Percentiles rank a stretch among this genome's conserved stretches.
phyloP scores from a whole-genome alignment of 2,113 vertebrate species.

The Alosa alosa region DNA sequence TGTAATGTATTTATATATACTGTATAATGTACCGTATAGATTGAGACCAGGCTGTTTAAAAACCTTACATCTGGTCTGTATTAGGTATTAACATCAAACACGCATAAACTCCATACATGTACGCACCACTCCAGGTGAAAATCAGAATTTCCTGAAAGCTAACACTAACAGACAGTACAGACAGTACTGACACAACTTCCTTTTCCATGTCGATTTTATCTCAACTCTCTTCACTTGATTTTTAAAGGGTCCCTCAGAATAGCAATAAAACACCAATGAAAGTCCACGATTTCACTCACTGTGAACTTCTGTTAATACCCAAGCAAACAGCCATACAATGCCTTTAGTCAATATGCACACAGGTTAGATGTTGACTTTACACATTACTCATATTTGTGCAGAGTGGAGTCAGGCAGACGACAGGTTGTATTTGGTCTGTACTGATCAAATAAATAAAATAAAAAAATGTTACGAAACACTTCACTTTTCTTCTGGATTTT shows the following conservation, averaged over 20 bases:
- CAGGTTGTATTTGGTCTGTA: neutral
- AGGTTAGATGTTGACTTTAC: neutral
- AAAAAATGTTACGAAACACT: neutral
- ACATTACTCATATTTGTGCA: neutral
- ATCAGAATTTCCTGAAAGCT: neutral
- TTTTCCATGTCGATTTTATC: neutral
- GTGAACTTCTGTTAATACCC: neutral
- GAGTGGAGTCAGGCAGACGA: neutral
- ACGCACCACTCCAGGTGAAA: neutral
- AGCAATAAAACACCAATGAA: neutral
- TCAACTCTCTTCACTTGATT: neutral
- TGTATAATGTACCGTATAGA: constrained; percentile 58
- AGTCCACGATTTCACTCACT: neutral
- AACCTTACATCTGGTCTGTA: constrained; percentile 1
- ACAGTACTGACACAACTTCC: neutral
- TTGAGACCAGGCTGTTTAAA: constrained; percentile 32
- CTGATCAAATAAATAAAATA: neutral
- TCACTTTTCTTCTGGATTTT: neutral
- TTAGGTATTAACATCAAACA: constrained; percentile 11
- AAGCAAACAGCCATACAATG: neutral
- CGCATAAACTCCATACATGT: neutral
- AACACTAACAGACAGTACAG: constrained; percentile 28
- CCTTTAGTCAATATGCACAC: neutral
- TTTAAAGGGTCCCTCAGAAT: neutral
- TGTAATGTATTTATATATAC: constrained; percentile 57